These are phyloP conservation scores for Hylia prasina DNA, from an alignment of 2,113 vertebrate species.

Conservation along the genomic window DNA sequence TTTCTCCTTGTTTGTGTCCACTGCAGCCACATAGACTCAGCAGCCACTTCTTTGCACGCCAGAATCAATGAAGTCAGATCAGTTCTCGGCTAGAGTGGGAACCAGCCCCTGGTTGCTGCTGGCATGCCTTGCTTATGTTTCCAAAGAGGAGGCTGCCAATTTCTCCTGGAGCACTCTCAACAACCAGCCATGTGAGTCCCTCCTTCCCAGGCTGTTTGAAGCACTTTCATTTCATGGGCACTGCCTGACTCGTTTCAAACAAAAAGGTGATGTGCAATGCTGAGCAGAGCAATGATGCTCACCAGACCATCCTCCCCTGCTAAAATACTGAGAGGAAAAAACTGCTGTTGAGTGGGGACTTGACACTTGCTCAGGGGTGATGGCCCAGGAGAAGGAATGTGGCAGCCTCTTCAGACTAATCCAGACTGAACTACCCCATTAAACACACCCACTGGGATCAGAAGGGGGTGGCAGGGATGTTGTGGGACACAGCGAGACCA, in stretches of 20 bases:
- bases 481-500: accelerated
- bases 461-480: not conserved
- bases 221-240: not conserved
- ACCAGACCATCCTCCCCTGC: accelerated
- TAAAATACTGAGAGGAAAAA: not conserved
- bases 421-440: not conserved
- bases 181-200: not conserved
- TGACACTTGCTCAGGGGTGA: not conserved
- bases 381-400: not conserved
- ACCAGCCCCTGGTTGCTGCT: not conserved
- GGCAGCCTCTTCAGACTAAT: not conserved
- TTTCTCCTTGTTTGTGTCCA: not conserved
- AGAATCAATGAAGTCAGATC: not conserved
- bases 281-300: not conserved
- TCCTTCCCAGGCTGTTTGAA: not conserved
- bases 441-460: accelerated
- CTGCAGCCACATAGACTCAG: accelerated
- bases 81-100: not conserved
- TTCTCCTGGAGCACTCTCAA: not conserved
- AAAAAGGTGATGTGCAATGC: not conserved
- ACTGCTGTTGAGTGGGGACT: not conserved
- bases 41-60: not conserved
- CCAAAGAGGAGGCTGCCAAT: not conserved
- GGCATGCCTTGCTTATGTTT: not conserved
- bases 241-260: not conserved